Evolutionary conservation across 1,140 invertebrate species (phyloP).

Genomic region (Orchestia grillus): DNA sequence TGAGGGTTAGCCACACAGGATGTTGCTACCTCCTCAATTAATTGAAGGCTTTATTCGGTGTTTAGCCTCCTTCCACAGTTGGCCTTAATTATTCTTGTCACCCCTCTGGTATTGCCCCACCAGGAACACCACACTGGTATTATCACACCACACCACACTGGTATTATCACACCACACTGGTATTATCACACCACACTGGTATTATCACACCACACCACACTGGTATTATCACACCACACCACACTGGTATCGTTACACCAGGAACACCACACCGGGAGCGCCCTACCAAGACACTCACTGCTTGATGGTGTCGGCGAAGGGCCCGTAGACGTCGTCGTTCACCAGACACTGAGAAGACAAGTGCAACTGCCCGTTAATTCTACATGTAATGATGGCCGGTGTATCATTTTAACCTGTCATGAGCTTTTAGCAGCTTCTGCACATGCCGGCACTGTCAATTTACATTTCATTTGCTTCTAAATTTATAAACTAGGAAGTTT

Average conservation of each 20-base stretch:
- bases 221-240: neutral
- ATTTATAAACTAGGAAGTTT: neutral
- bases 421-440: neutral
- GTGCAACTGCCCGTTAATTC: neutral
- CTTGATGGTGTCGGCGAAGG: conserved; percentile 81
- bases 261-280: neutral
- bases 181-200: too few species aligned
- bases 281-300: conserved; percentile 73
- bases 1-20: too few species aligned
- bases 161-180: too few species aligned
- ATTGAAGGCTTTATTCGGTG: too few species aligned
- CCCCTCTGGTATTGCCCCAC: too few species aligned
- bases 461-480: neutral
- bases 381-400: neutral
- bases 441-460: neutral
- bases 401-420: neutral
- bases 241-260: neutral
- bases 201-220: too few species aligned
- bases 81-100: too few species aligned
- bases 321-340: conserved; percentile 83
- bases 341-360: conserved; percentile 75
- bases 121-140: too few species aligned
- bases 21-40: too few species aligned
- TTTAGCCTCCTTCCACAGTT: too few species aligned
- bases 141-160: too few species aligned